Conservation (phyloP, 2,888 invertebrate genomes). For the Acanthosepion esculentum region DNA sequence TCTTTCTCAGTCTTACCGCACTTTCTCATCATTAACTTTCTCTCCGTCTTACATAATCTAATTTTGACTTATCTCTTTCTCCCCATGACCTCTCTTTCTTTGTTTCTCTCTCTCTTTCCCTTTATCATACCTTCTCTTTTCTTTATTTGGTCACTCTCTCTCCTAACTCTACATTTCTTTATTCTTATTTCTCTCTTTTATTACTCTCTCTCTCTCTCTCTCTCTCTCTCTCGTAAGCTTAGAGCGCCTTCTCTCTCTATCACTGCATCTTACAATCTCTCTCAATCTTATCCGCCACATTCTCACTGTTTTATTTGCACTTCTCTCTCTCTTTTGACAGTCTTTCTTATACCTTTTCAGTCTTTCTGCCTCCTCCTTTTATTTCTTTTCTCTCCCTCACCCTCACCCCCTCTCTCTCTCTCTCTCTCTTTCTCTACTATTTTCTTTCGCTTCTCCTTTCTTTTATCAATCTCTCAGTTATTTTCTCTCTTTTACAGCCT, state of each 20-base stretch:
- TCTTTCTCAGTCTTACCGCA: too few species aligned
- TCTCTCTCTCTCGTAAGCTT: neutral
- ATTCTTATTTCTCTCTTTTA: neutral
- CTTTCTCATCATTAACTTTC: too few species aligned
- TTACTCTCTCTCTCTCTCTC: neutral
- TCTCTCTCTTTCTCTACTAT: neutral
- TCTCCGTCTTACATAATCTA: too few species aligned
- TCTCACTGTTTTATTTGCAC: neutral
- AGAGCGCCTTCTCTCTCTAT: neutral
- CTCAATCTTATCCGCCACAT: neutral
- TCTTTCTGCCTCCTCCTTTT: neutral
- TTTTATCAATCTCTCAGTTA: neutral
- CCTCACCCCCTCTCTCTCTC: neutral
- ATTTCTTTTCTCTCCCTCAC: neutral
- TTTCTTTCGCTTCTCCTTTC: neutral
- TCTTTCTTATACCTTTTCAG: neutral
- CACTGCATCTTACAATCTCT: neutral
- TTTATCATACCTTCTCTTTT: neutral
- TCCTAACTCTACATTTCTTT: neutral
- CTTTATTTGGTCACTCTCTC: neutral
- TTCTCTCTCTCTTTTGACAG: too few species aligned
- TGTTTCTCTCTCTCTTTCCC: neutral
- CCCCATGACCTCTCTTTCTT: neutral
- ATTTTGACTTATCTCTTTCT: neutral
- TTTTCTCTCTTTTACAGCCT: neutral